Evolutionary conservation across 2,888 invertebrate species (phyloP), one percentile per base, ranked within the genome.

Genomic region (Escarpia spicata): DNA sequence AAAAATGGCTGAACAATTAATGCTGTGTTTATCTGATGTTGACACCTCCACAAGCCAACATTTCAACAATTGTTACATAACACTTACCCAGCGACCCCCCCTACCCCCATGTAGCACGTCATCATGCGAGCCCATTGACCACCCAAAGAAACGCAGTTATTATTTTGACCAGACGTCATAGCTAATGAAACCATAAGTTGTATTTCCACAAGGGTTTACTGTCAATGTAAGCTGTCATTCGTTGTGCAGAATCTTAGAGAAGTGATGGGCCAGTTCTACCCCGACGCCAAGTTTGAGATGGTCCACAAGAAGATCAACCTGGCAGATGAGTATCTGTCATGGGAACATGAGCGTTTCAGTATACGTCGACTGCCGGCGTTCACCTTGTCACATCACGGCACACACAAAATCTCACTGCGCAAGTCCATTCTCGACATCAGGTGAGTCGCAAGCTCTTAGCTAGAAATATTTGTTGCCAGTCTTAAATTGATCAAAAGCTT

Each of bases 341-440:
- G 99, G 99, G 99, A 99, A 95, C 99, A 99, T 96, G 99, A 99
- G 96, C 97, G 98, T 94, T 99, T 98, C 97, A 99, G 99, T 96
- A 98, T 99, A 95, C 97, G 98, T 94, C 97, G 99, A 94, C 97
- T 99, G 95, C 98, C 99, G 0, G 99, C 99, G 0, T 98, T 99
- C 96, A 99, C 99, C 0, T 95, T 99, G 6, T 99, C 99, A 0
- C 97, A 98, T 1, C 96, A 98, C 8, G 97, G 96, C 19, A 95
- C 95, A 19, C 96, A 96, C 92, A 96, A 96, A 93, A 95, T 95
- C 43, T 94, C 95, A 0, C 94, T 95, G 43, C 95, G 97, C 93
- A 95, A 95, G 52, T 95, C 97, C 15, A 95, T 97, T 90, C 94
- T 97, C 9, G 97, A 97, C 95, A 96, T 95, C 60, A 95, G 96